Percentiles rank a stretch among this genome's conserved stretches.
phyloP scores from a whole-genome alignment of 2,113 vertebrate genomes.

The Nothobranchius kuhntae region DNA sequence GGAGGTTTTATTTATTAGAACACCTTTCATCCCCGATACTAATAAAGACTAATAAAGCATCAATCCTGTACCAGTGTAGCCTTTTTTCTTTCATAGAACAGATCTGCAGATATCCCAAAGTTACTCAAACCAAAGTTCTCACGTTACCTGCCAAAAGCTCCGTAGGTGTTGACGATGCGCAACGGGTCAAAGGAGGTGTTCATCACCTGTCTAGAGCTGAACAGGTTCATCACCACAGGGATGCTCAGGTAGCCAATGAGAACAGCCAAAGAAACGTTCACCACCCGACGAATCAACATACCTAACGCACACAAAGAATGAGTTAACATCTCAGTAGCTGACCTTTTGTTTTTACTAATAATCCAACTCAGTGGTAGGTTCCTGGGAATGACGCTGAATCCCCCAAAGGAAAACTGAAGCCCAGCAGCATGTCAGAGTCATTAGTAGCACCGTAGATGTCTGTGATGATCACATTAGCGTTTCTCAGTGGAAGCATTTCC shows the following conservation, averaged over 20 bases:
- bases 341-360: too few species aligned
- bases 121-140: too few species aligned
- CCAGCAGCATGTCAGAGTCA: constrained; percentile 1
- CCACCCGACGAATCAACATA: constrained; percentile 73
- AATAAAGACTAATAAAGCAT: too few species aligned
- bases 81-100: too few species aligned
- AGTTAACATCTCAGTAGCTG: too few species aligned
- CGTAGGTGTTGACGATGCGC: constrained; percentile 95
- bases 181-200: constrained; percentile 92
- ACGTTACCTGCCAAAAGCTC: constrained; percentile 92
- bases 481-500: constrained; percentile 23
- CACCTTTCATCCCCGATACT: too few species aligned
- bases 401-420: not conserved
- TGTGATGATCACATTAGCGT: constrained; percentile 12
- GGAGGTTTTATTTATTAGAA: too few species aligned
- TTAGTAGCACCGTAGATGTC: not conserved
- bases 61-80: too few species aligned
- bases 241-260: constrained; percentile 89
- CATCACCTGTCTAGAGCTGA: constrained; percentile 91
- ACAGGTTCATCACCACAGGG: constrained; percentile 89
- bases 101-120: too few species aligned
- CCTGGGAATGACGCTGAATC: not conserved
- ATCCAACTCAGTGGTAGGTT: not conserved
- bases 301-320: constrained; percentile 50
- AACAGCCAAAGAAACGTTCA: constrained; percentile 83